phyloP scores from a whole-genome alignment of 2,888 invertebrate species.

The Phaonia tiefii region DNA sequence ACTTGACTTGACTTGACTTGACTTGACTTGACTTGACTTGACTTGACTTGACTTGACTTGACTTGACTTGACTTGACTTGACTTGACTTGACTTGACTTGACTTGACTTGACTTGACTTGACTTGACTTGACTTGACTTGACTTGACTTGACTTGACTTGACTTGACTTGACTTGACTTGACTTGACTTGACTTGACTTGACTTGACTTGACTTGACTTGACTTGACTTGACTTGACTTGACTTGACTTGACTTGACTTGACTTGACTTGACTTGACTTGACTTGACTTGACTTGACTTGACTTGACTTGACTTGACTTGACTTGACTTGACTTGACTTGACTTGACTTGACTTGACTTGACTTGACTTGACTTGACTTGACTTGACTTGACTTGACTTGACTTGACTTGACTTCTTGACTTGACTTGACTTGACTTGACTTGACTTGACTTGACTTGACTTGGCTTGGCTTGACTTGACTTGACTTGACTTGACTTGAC shows the following conservation, averaged over 20 bases:
- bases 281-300: conserved; percentile 16
- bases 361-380: conserved; percentile 11
- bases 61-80: conserved; percentile 16
- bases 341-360: conserved; percentile 6
- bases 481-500: conserved; percentile 16
- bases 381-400: conserved; percentile 16
- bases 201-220: conserved; percentile 16
- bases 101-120: too few species aligned
- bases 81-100: conserved; percentile 11
- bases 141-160: conserved; percentile 4
- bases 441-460: conserved; percentile 8
- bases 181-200: conserved; percentile 16
- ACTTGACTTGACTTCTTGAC: too few species aligned
- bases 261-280: conserved; percentile 16
- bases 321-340: too few species aligned
- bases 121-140: conserved; percentile 9
- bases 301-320: neutral
- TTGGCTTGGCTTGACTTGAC: too few species aligned
- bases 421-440: too few species aligned
- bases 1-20: neutral
- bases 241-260: conserved; percentile 16
- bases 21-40: neutral
- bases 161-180: conserved; percentile 16
- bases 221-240: conserved; percentile 16
- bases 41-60: neutral